phyloP scores from a whole-genome alignment of 1,140 invertebrate species.

The Drosophila pachea region DNA sequence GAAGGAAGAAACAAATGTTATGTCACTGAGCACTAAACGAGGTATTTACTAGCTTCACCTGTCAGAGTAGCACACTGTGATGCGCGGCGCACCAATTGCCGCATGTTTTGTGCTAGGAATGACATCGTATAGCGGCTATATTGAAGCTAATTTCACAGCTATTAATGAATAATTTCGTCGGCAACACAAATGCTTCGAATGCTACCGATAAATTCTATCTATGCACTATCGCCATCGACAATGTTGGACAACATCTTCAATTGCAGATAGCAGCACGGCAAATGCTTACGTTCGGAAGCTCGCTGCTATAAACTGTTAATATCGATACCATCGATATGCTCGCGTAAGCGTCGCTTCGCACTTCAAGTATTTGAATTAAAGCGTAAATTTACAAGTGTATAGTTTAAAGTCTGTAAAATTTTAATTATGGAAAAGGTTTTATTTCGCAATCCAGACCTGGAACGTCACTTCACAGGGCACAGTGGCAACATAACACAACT shows the following conservation, averaged over 20 bases:
- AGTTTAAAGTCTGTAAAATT: not conserved
- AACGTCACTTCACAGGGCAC: slow-evolving; percentile 90
- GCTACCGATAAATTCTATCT: slow-evolving; percentile 4
- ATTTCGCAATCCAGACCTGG: slow-evolving; percentile 82
- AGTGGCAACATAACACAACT: slow-evolving; percentile 86
- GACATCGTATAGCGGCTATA: slow-evolving; percentile 40
- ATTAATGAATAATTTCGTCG: not conserved
- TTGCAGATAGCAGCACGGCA: not conserved
- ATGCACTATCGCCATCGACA: slow-evolving; percentile 5
- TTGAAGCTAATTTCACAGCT: slow-evolving; percentile 10
- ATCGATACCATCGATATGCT: slow-evolving; percentile 11
- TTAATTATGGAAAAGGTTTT: slow-evolving; percentile 31
- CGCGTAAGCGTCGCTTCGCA: slow-evolving; percentile 25
- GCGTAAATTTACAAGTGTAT: slow-evolving; percentile 21
- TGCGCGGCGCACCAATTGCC: slow-evolving; percentile 50
- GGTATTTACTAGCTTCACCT: slow-evolving; percentile 23
- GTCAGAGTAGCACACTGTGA: slow-evolving; percentile 24
- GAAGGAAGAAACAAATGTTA: slow-evolving; percentile 36
- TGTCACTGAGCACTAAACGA: slow-evolving; percentile 44
- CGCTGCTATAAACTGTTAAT: not conserved
- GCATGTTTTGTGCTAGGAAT: slow-evolving; percentile 51
- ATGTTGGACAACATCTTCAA: not conserved
- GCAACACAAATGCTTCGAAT: slow-evolving; percentile 1
- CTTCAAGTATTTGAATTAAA: slow-evolving; percentile 30
- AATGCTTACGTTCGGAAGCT: not conserved